Base-by-base conservation (phyloP, 2,888 invertebrate genomes). In the Stenodema calcarata region DNA sequence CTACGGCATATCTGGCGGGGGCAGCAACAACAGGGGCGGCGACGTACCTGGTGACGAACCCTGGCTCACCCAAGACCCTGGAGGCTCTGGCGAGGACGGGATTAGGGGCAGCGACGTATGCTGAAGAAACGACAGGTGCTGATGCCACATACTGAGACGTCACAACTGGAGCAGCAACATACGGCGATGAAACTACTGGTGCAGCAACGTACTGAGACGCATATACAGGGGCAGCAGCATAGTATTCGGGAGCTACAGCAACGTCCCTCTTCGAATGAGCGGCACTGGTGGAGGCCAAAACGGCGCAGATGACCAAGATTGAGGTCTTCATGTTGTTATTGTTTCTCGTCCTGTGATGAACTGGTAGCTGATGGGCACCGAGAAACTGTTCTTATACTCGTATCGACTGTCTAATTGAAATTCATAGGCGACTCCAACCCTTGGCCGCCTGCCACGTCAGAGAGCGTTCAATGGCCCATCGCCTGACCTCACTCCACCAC, bases 81-180 rank as follows among this genome's bases (percentile, higher is more conserved):
- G 86, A 86, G 23, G 86, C 86, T 41, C 86, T 44, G 78, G 80
- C 80, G 30, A 80, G 27, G 23, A 78, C 78, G 30, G 78, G 78
- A 18, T 78, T 78, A 18, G 44, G 44, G 18, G 78, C 30, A 6
- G 78, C 54, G 30, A 80, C 50, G 54, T 80, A 80, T 7, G 78
- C 30, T 12, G 75, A 75, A n/a, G 30, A 75, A 1, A 35, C 30
- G 30, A 75, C 27, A 14, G 75, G 75, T 14, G 78, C 16, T 7
- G 41, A 4, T 3, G 73, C 73, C 12, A 73, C 73, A n/a, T 73
- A 73, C 30, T 42, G 76, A 7, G 76, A 23, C 6, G 76, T 35
- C 4, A 35, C 35, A 35, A 7, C 4, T 35, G 35, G 4, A 35
- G 35, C 35, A 35, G 2, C 62, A 9, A 62, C 18, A 18, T 23